phyloP scores from a whole-genome alignment of 1,140 invertebrate species.

The Ruditapes philippinarum region DNA sequence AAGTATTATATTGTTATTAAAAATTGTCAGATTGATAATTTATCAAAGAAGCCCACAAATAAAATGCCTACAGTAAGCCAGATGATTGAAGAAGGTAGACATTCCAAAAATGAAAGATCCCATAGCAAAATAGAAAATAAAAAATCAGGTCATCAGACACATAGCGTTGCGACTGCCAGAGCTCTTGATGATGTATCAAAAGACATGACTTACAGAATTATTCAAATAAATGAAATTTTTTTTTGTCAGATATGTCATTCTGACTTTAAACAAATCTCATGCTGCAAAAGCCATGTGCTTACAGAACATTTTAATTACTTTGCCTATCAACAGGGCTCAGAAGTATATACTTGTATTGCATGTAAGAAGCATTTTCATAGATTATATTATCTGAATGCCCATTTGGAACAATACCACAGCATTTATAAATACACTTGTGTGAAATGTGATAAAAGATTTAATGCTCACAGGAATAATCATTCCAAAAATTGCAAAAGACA shows the following conservation, averaged over 20 bases:
- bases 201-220: background rate
- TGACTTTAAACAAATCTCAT: background rate
- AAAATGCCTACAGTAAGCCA: no score
- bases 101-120: no score
- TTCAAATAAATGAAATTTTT: background rate
- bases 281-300: background rate
- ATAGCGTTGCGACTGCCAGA: no score
- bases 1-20: no score
- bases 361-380: background rate
- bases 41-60: no score
- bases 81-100: no score
- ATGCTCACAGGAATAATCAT: background rate
- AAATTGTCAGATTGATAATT: no score
- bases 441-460: background rate
- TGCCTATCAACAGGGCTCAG: background rate
- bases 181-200: background rate
- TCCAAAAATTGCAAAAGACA: background rate
- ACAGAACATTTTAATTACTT: background rate
- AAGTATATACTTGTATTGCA: background rate
- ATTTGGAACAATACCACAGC: background rate
- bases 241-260: background rate
- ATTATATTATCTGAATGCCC: background rate
- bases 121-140: no score
- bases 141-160: no score
- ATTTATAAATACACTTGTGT: background rate